A percentile compares a stretch with the other conserved stretches of the same genome.
Evolutionary conservation across 2,797 vertebrate species (phyloP).

Genomic region (Phalloptychus januarius): DNA sequence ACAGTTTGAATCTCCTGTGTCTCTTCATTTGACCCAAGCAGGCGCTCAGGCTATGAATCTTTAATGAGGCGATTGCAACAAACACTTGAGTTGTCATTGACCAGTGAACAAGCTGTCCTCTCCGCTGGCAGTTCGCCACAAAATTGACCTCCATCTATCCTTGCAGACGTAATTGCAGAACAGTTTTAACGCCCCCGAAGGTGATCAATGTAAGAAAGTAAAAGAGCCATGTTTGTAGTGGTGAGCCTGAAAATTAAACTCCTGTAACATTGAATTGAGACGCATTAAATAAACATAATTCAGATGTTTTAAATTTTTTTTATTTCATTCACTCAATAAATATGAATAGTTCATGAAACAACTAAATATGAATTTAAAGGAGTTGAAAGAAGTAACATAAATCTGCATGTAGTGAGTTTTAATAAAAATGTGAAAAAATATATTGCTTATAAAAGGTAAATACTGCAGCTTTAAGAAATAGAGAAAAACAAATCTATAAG

Average conservation of each 20-base stretch:
- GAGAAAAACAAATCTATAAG: not conserved
- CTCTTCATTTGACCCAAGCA: conserved; percentile 41
- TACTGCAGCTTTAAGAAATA: not conserved
- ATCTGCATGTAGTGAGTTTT: too few species aligned
- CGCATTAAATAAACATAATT: not conserved
- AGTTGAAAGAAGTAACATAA: too few species aligned
- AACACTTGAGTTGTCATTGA: conserved; percentile 70
- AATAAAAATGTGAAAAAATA: too few species aligned
- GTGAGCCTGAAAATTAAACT: conserved; percentile 21
- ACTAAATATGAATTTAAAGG: too few species aligned
- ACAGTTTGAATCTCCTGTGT: conserved; percentile 17
- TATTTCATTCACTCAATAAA: too few species aligned
- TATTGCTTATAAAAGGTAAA: too few species aligned
- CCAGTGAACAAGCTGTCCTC: conserved; percentile 50
- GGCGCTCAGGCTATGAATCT: conserved; percentile 63
- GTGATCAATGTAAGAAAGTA: conserved; percentile 17
- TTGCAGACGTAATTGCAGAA: conserved; percentile 31
- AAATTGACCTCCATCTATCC: conserved; percentile 54
- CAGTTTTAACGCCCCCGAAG: conserved; percentile 3
- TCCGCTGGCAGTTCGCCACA: conserved; percentile 45
- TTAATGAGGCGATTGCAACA: conserved; percentile 74
- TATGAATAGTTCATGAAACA: too few species aligned
- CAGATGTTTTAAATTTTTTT: too few species aligned
- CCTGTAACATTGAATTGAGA: conserved; percentile 6
- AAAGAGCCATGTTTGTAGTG: conserved; percentile 30